phyloP scores from a whole-genome alignment of 2,797 vertebrate species.

The Silurus aristotelis region DNA sequence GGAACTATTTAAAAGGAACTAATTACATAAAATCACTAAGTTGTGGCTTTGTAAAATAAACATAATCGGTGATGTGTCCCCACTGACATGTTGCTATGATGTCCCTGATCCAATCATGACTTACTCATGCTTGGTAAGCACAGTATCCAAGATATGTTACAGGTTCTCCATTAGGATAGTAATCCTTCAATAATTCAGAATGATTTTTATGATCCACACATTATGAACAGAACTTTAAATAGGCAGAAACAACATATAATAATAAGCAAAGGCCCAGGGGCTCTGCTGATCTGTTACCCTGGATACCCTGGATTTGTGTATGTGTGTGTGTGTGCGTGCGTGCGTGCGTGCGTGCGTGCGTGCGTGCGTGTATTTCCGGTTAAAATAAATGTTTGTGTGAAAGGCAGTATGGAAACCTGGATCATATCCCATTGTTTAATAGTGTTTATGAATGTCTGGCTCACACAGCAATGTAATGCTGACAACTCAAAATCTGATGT shows the following conservation, averaged over 20 bases:
- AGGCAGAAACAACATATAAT: conserved; percentile 1
- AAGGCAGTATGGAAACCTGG: background rate
- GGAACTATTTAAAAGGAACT: background rate
- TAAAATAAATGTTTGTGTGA: background rate
- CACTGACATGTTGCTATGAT: background rate
- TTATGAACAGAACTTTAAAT: background rate
- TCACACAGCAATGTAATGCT: background rate
- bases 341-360: background rate
- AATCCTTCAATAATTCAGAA: background rate
- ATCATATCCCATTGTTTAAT: background rate
- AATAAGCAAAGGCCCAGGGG: background rate
- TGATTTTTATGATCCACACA: background rate
- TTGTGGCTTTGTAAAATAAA: background rate
- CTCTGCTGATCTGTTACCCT: background rate
- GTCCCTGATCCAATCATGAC: background rate
- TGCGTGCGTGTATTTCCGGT: background rate
- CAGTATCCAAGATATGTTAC: background rate
- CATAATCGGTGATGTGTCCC: background rate
- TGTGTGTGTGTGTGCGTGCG: background rate
- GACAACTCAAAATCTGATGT: background rate
- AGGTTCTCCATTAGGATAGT: background rate
- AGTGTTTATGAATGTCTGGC: background rate
- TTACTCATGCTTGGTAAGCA: background rate
- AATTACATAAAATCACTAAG: background rate
- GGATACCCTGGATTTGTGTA: background rate